A percentile compares a stretch with the other conserved stretches of the same genome.
Evolutionary conservation across 2,797 vertebrate species (phyloP).

Genomic region (Iguana delicatissima): DNA sequence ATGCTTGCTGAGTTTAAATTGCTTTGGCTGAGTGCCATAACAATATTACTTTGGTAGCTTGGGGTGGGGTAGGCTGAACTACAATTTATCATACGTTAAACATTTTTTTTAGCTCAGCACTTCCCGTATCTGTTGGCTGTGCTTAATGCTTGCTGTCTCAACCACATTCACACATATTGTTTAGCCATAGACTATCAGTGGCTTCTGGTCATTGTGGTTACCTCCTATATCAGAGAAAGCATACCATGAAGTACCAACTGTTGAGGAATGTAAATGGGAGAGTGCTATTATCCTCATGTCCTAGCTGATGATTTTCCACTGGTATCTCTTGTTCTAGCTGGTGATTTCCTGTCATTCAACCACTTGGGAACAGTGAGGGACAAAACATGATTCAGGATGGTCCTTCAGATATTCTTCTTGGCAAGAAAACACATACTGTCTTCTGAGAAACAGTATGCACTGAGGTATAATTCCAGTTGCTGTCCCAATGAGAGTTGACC

Average conservation of each 20-base stretch:
- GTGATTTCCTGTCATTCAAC: background rate
- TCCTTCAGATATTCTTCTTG: background rate
- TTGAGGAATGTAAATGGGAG: background rate
- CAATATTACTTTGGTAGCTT: slow-evolving; percentile 55
- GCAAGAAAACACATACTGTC: background rate
- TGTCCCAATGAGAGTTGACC: too few species aligned
- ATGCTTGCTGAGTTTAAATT: slow-evolving; percentile 71
- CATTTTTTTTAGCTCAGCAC: slow-evolving; percentile 54
- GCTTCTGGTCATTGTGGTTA: background rate
- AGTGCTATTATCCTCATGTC: background rate
- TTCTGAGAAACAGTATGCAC: background rate
- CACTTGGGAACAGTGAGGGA: background rate
- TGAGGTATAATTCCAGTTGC: background rate
- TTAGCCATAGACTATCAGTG: slow-evolving; percentile 3
- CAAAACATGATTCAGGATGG: background rate
- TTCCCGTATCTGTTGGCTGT: slow-evolving; percentile 26
- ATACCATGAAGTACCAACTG: background rate
- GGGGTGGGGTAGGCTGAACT: slow-evolving; percentile 42
- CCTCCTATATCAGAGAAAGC: background rate
- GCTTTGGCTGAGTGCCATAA: slow-evolving; percentile 59
- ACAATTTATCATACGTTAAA: slow-evolving; percentile 68
- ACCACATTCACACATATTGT: slow-evolving; percentile 35
- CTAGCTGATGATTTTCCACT: background rate
- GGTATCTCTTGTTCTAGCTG: background rate
- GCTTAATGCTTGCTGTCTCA: slow-evolving; percentile 43